phyloP scores from a whole-genome alignment of 1,140 invertebrate species.

The Micrasema minimum region DNA sequence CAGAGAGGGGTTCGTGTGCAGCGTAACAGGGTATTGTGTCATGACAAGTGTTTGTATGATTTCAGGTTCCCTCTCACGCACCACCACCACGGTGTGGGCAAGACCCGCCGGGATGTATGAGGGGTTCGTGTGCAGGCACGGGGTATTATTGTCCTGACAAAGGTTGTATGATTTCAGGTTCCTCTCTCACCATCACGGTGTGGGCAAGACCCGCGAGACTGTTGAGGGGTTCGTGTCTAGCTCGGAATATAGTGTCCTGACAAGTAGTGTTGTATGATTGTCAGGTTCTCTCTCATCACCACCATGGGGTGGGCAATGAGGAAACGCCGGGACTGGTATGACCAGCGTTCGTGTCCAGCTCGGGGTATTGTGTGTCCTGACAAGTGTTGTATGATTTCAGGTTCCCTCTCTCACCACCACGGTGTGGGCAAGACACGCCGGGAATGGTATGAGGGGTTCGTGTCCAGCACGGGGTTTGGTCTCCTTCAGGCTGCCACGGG shows the following conservation, averaged over 20 bases:
- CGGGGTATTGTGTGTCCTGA: slow-evolving; percentile 70
- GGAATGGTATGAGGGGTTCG: slow-evolving; percentile 66
- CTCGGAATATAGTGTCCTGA: too few relatives aligned
- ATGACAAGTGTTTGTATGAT: too few relatives aligned
- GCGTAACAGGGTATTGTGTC: too few relatives aligned
- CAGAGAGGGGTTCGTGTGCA: slow-evolving; percentile 61
- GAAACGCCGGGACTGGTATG: slow-evolving; percentile 70
- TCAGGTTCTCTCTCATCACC: slow-evolving; percentile 79
- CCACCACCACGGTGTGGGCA: slow-evolving; percentile 81
- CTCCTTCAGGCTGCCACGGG: slow-evolving; percentile 71
- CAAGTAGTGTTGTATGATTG: slow-evolving; percentile 33
- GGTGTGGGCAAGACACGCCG: slow-evolving; percentile 77
- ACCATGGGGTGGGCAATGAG: slow-evolving; percentile 83
- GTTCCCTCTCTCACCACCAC: slow-evolving; percentile 80
- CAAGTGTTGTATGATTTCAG: slow-evolving; percentile 61
- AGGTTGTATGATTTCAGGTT: too few relatives aligned
- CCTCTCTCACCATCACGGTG: slow-evolving; percentile 80
- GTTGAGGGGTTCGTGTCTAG: slow-evolving; percentile 64
- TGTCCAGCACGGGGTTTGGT: slow-evolving; percentile 70
- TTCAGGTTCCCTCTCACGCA: slow-evolving; percentile 78
- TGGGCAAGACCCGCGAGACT: slow-evolving; percentile 76
- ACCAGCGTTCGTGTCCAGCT: slow-evolving; percentile 68
- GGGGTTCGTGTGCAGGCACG: too few relatives aligned
- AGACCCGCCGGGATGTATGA: slow-evolving; percentile 72
- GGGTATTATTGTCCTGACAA: too few relatives aligned